Conservation (phyloP, 1,140 invertebrate genomes). For the Nylanderia fulva region DNA sequence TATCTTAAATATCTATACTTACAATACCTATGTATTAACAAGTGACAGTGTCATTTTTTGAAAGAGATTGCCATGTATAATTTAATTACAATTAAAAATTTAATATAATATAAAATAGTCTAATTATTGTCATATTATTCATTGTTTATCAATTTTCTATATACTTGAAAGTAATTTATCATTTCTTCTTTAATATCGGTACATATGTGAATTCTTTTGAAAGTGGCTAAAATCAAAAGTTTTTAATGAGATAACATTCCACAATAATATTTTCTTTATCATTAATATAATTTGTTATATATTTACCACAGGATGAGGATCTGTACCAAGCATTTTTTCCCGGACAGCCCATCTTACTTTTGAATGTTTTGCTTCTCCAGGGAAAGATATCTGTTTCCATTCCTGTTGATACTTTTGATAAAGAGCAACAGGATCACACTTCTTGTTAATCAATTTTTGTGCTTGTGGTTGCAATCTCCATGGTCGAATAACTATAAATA, state of each 20-base stretch:
- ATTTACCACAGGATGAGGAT: conserved; percentile 82
- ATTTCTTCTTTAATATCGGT: conserved; percentile 62
- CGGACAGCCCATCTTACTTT: conserved; percentile 88
- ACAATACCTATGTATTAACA: not conserved
- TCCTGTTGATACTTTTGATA: conserved; percentile 91
- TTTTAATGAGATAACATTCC: not conserved
- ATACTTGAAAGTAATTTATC: not conserved
- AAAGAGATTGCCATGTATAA: not conserved
- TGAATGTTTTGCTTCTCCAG: conserved; percentile 88
- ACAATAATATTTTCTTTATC: not conserved
- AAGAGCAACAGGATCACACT: conserved; percentile 90
- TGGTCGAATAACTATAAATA: conserved; percentile 88
- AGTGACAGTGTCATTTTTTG: not conserved
- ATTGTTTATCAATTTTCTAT: not conserved
- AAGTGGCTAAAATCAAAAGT: conserved; percentile 75
- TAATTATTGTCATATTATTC: conserved; percentile 27
- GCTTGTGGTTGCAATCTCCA: conserved; percentile 79
- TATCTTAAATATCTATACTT: conserved; percentile 12
- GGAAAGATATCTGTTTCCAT: conserved; percentile 91
- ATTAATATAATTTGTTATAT: conserved; percentile 18
- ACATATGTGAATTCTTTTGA: conserved; percentile 72
- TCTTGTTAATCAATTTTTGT: conserved; percentile 77
- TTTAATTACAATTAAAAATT: no score
- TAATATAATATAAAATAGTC: conserved; percentile 3
- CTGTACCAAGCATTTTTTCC: conserved; percentile 86